These are phyloP conservation scores for Xylota sylvarum DNA, from an alignment of 2,888 invertebrate species.

Conservation along the genomic window DNA sequence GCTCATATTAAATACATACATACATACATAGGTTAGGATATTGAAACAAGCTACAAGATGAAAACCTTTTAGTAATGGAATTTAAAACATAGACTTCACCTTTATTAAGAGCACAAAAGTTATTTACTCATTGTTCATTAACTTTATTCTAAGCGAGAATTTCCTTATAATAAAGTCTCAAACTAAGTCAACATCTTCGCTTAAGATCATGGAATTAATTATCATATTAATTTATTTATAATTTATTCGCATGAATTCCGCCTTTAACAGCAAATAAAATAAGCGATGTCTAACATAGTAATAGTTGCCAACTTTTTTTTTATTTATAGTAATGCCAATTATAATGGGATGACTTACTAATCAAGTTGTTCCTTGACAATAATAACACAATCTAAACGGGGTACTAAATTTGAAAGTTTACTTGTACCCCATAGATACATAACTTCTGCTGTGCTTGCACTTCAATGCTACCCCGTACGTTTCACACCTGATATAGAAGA, in stretches of 20 bases:
- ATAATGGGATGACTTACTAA: constrained; percentile 55
- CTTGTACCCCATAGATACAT: constrained; percentile 23
- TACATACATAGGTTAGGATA: too few species aligned
- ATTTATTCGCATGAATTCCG: constrained; percentile 16
- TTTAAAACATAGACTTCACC: too few species aligned
- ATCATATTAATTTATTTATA: constrained; percentile 42
- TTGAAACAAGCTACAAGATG: too few species aligned
- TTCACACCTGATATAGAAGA: constrained; percentile 29
- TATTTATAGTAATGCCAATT: constrained; percentile 47
- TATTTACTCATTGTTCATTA: too few species aligned
- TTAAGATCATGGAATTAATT: constrained; percentile 43
- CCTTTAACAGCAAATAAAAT: constrained; percentile 28
- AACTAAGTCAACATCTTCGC: constrained; percentile 44
- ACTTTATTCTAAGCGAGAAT: background rate
- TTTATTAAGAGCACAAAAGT: too few species aligned
- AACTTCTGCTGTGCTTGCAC: constrained; percentile 44
- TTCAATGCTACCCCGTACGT: constrained; percentile 21
- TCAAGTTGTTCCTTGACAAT: constrained; percentile 53
- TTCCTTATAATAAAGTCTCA: background rate
- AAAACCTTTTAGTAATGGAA: too few species aligned
- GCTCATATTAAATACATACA: too few species aligned
- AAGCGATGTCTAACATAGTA: constrained; percentile 8
- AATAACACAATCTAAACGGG: constrained; percentile 22
- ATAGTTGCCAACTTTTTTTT: constrained; percentile 15
- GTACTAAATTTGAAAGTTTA: constrained; percentile 11